A percentile compares a stretch with the other conserved stretches of the same genome.
These are phyloP conservation scores for Automeris io DNA, from an alignment of 2,888 invertebrate species.

Conservation along the genomic window DNA sequence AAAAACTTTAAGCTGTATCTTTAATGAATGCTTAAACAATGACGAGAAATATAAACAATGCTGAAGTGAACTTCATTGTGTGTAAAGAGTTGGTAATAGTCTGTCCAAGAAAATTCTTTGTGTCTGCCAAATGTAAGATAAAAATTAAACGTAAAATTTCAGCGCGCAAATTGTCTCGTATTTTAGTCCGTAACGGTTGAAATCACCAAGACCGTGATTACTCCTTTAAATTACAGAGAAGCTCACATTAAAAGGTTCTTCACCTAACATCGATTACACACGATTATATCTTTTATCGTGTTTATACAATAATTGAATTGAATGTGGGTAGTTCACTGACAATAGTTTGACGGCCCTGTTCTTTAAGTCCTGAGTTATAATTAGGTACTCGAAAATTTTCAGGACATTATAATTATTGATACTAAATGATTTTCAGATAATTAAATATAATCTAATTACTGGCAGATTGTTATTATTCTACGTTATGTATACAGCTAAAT, in stretches of 20 bases:
- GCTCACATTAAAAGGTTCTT: constrained; percentile 28
- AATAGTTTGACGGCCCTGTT: constrained; percentile 13
- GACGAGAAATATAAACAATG: no score
- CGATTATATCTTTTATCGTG: constrained; percentile 30
- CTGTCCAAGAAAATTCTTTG: background rate
- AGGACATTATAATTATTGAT: background rate
- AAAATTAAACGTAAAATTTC: constrained; percentile 7
- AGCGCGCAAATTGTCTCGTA: constrained; percentile 13
- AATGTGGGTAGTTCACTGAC: constrained; percentile 22
- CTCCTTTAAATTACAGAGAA: constrained; percentile 15
- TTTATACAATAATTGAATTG: constrained; percentile 33
- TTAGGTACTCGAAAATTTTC: constrained; percentile 1
- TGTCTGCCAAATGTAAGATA: background rate
- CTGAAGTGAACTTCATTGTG: no score
- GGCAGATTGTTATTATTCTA: no score
- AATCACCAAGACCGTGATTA: constrained; percentile 13
- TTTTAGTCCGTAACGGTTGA: constrained; percentile 14
- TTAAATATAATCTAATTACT: no score
- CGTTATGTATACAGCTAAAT: no score
- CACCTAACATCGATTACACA: constrained; percentile 25
- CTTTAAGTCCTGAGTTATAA: background rate
- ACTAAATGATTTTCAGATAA: background rate
- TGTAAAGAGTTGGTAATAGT: background rate
- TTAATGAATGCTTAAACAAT: no score
- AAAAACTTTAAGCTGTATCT: no score